Evolutionary conservation across 1,140 invertebrate species (phyloP).

Genomic region (Phenacoccus solenopsis): DNA sequence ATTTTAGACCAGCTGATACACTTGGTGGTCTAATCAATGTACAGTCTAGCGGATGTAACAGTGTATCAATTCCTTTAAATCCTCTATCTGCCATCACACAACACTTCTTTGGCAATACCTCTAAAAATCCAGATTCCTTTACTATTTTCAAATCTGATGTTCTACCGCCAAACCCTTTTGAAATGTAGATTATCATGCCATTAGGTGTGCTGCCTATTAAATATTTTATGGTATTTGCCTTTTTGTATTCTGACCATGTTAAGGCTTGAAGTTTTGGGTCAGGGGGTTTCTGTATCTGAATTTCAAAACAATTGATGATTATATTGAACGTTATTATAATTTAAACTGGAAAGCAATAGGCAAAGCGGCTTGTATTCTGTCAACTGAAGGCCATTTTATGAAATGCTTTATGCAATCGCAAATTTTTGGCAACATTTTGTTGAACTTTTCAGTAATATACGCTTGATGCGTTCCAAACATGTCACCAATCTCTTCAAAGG

Average conservation of each 20-base stretch:
- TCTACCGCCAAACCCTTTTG: conserved; percentile 33
- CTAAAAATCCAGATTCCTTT: conserved; percentile 31
- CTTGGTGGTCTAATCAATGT: conserved; percentile 29
- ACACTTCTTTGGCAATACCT: conserved; percentile 25
- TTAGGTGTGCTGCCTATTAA: conserved; percentile 35
- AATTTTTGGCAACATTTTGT: conserved; percentile 11
- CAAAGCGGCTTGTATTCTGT: conserved; percentile 24
- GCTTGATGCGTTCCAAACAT: conserved; percentile 7
- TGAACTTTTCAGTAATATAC: neutral
- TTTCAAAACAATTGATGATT: conserved; percentile 33
- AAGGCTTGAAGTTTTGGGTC: conserved; percentile 33
- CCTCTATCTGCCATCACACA: conserved; percentile 33
- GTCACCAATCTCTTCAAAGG: conserved; percentile 18
- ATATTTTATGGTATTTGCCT: conserved; percentile 38
- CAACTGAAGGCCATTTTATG: conserved; percentile 20
- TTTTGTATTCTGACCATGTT: conserved; percentile 38
- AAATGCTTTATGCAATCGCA: conserved; percentile 11
- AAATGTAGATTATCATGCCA: conserved; percentile 35
- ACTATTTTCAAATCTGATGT: conserved; percentile 30
- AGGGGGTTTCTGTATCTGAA: conserved; percentile 34
- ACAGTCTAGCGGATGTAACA: conserved; percentile 28
- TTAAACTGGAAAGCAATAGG: conserved; percentile 16
- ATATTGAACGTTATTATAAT: conserved; percentile 19
- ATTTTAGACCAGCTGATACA: conserved; percentile 30
- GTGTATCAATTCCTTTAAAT: conserved; percentile 29